Percentiles rank a stretch among this genome's conserved stretches.
Evolutionary conservation across 2,888 invertebrate species (phyloP).

Genomic region (Orgyia antiqua): DNA sequence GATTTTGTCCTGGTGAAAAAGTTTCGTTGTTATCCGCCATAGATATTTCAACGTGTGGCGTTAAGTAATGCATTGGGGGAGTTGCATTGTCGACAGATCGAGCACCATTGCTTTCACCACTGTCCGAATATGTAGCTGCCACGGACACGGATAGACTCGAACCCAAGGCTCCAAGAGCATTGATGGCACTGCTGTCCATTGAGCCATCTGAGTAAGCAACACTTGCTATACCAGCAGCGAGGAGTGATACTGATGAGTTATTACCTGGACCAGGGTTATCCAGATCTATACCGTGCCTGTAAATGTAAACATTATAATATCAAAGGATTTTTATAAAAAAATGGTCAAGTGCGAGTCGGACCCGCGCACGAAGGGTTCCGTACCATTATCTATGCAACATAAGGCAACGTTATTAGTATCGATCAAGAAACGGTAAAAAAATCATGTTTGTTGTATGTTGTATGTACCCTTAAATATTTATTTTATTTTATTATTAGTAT

Average conservation of each 20-base stretch:
- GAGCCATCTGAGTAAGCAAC: slow-evolving; percentile 77
- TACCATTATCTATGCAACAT: too few species aligned
- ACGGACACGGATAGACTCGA: slow-evolving; percentile 82
- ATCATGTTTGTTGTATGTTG: too few species aligned
- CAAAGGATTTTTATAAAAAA: too few species aligned
- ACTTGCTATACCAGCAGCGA: slow-evolving; percentile 82
- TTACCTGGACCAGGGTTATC: slow-evolving; percentile 92
- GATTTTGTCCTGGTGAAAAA: slow-evolving; percentile 77
- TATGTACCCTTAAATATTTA: too few species aligned
- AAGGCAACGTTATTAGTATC: too few species aligned
- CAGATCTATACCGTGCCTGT: slow-evolving; percentile 91
- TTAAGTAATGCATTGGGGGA: slow-evolving; percentile 93
- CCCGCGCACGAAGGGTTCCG: too few species aligned
- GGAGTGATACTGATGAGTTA: slow-evolving; percentile 83
- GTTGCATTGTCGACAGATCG: slow-evolving; percentile 92
- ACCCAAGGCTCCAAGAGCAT: slow-evolving; percentile 76
- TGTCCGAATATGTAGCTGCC: slow-evolving; percentile 88
- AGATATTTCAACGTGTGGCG: slow-evolving; percentile 94
- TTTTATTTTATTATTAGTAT: too few species aligned
- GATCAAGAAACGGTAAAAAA: too few species aligned
- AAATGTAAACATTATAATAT: background rate
- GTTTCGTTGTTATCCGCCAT: slow-evolving; percentile 90
- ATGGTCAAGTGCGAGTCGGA: too few species aligned
- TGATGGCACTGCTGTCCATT: slow-evolving; percentile 70
- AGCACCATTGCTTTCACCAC: slow-evolving; percentile 88